Evolutionary conservation across 2,888 invertebrate genomes (phyloP), one percentile per base, ranked within the genome.

Genomic region (Drosophila anomalata): DNA sequence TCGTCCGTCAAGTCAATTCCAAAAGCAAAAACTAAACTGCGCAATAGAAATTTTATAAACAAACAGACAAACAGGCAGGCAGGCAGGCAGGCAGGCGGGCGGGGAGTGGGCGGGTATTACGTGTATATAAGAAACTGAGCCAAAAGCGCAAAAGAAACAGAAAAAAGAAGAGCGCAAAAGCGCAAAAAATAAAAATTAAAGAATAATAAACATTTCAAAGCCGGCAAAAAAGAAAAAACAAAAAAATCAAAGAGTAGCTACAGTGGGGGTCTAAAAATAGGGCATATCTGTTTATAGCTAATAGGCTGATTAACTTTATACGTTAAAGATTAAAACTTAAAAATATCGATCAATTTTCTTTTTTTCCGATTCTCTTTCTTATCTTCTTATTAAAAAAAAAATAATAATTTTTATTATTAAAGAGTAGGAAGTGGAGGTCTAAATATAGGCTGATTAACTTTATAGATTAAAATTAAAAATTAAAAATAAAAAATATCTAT

Each of bases 11-110:
- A 39, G 54, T 48, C 42, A 70, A 72, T 41, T 55, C 50, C 71
- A 61, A 69, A 48, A 48, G 52, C 71, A 29, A 74, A 87, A 87
- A 77, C 72, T 70, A 76, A 85, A 87, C 87, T 85, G 83, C 87
- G 87, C 87, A 87, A 85, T 87, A 85, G 82, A 83, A 83, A 82
- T 78, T 83, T 84, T 63, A 87, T 75, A 82, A 84, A 84, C 78
- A 83, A 84, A 83, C 79, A 72, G 46, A 42, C 51, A 52, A 48
- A 73, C n/a, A 66, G 39, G 68, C 29, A 47, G 9, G 12, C 48
- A 14, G 36, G 29, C 9, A 50, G 46, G 71, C n/a, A 66, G 33
- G 73, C 29, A 24, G n/a, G n/a, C 41, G 12, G 31, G 22, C 14
- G 14, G 14, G 14, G 14, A 14, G 14, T 14, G 14, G 14, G 14